These are phyloP conservation scores for Portevinia maculata DNA, from an alignment of 2,888 invertebrate genomes.

Conservation along the genomic window DNA sequence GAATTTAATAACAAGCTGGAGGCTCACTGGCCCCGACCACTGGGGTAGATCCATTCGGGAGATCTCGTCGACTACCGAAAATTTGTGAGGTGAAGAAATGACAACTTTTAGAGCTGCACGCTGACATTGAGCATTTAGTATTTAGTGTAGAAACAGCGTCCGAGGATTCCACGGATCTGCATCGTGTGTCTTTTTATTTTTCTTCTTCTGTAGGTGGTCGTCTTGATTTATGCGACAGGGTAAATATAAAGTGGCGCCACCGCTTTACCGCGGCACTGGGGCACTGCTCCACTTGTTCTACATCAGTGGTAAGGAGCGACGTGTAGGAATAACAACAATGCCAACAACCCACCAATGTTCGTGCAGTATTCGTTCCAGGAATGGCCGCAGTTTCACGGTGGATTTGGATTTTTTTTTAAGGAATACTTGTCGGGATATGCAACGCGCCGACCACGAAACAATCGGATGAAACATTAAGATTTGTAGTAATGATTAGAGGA, in stretches of 20 bases:
- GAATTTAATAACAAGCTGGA: slow-evolving; percentile 51
- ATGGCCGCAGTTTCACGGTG: slow-evolving; percentile 51
- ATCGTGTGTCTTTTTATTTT: slow-evolving; percentile 13
- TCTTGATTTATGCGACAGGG: slow-evolving; percentile 74
- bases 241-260: slow-evolving; percentile 74
- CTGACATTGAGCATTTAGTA: slow-evolving; percentile 71
- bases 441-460: slow-evolving; percentile 43
- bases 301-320: slow-evolving; percentile 48
- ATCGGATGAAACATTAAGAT: slow-evolving; percentile 69
- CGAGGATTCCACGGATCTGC: not conserved
- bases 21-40: not conserved
- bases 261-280: slow-evolving; percentile 69
- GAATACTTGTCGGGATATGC: slow-evolving; percentile 36
- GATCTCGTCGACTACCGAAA: slow-evolving; percentile 57
- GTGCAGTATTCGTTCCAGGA: slow-evolving; percentile 71
- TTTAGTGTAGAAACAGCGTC: slow-evolving; percentile 25
- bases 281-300: slow-evolving; percentile 72
- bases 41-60: slow-evolving; percentile 14
- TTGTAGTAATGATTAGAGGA: slow-evolving; percentile 62
- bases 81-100: slow-evolving; percentile 74
- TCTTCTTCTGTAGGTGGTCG: slow-evolving; percentile 71
- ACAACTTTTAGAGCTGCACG: slow-evolving; percentile 71
- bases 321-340: slow-evolving; percentile 60
- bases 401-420: slow-evolving; percentile 43
- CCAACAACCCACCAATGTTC: slow-evolving; percentile 73